A percentile compares a stretch with the other conserved stretches of the same genome.
Conservation (phyloP, 2,888 invertebrate species). For the Pterostichus niger region DNA sequence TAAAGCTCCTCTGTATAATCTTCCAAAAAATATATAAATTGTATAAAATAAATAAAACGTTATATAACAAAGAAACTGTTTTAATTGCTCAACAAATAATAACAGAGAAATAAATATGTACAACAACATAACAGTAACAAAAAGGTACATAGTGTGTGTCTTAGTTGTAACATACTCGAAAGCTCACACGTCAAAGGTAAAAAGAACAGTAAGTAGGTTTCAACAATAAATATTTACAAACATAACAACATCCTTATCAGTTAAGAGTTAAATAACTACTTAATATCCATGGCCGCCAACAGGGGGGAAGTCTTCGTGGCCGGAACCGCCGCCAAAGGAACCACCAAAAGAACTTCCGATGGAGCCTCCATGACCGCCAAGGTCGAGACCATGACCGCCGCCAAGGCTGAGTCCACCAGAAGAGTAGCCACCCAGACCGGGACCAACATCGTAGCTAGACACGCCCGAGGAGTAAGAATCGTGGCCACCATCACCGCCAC, state of each 20-base stretch:
- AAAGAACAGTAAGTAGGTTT: slow-evolving; percentile 42
- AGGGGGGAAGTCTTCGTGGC: slow-evolving; percentile 61
- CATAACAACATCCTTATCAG: slow-evolving; percentile 60
- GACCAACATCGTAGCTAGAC: slow-evolving; percentile 69
- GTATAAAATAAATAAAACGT: slow-evolving; percentile 23
- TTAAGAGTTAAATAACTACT: slow-evolving; percentile 51
- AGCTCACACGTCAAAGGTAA: slow-evolving; percentile 45
- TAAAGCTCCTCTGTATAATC: background rate
- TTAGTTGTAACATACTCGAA: slow-evolving; percentile 24
- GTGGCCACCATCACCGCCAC: slow-evolving; percentile 68
- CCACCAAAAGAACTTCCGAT: slow-evolving; percentile 27
- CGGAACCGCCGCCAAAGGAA: slow-evolving; percentile 47
- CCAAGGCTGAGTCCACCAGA: slow-evolving; percentile 58
- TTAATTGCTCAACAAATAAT: slow-evolving; percentile 64
- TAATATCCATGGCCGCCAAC: slow-evolving; percentile 59
- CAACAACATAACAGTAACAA: slow-evolving; percentile 63
- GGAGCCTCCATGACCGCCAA: slow-evolving; percentile 48
- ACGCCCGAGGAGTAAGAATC: slow-evolving; percentile 67
- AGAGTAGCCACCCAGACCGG: slow-evolving; percentile 56
- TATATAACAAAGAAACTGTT: slow-evolving; percentile 55
- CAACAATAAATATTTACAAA: slow-evolving; percentile 66
- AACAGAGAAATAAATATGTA: slow-evolving; percentile 67
- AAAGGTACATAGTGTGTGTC: slow-evolving; percentile 50
- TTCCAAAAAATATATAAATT: slow-evolving; percentile 7
- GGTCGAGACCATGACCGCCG: slow-evolving; percentile 66